Evolutionary conservation across 2,888 invertebrate species (phyloP), one percentile per base, ranked within the genome.

Genomic region (Apamea crenata): DNA sequence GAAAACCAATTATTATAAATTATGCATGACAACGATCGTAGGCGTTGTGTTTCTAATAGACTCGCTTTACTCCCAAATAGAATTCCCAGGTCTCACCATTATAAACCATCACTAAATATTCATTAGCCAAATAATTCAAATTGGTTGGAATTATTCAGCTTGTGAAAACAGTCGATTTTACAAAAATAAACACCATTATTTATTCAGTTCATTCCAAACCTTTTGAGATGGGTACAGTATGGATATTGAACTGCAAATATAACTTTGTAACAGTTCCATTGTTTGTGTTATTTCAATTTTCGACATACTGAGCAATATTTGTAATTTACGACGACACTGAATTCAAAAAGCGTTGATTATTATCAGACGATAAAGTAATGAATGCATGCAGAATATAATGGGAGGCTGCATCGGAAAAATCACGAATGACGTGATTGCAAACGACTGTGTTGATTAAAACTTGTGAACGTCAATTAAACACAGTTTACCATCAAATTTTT

Each of bases 171-270:
- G 84, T 73, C 70, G 81, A 86, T 88, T 83, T 74, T 75, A 85
- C 84, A 87, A 87, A 87, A 89, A 90, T 89, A 89, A 89, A 90
- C 80, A 84, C 63, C 12, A 80, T 87, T 84, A 88, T 86, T 86
- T 85, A 88, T 89, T 90, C 79, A 86, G 79, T 72, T 74, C 74
- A 74, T 75, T 75, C 40, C 40, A 82, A 83, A 69, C 79, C 72
- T 83, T 83, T 77, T 82, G 59, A 78, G 70, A 82, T 47, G 74
- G 74, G 36, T 76, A 76, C 56, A n/a, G 56, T 56, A 56, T 56
- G 25, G 12, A 56, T 80, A 77, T 71, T 80, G 66, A 77, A 85
- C 77, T 50, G 69, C 72, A 78, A 75, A 86, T 40, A 82, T 79
- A 82, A 70, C 50, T 87, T 76, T 69, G 74, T 68, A 40, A n/a